Evolutionary conservation across 2,797 vertebrate genomes (phyloP).

Genomic region (Parotocinclus haroldoi): DNA sequence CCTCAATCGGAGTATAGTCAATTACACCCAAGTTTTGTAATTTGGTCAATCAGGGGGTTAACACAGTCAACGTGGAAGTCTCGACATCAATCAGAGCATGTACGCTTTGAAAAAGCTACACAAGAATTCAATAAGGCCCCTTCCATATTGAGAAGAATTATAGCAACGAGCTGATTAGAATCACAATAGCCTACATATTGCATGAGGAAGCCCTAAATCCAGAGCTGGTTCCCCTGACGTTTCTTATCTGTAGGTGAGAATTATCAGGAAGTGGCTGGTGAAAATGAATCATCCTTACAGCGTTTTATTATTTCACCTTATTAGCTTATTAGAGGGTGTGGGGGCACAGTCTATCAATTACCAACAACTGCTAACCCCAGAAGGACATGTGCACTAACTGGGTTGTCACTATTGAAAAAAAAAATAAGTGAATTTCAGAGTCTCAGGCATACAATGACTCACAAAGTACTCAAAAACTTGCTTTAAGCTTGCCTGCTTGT

Average conservation of each 20-base stretch:
- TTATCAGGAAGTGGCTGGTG: slow-evolving; percentile 13
- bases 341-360: slow-evolving; percentile 34
- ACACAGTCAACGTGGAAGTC: background rate
- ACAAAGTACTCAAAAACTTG: no score
- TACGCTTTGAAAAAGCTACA: slow-evolving; percentile 14
- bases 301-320: slow-evolving; percentile 22
- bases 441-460: no score
- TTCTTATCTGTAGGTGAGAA: slow-evolving; percentile 11
- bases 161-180: background rate
- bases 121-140: slow-evolving; percentile 35
- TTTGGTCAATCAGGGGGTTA: slow-evolving; percentile 13
- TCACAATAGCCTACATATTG: slow-evolving; percentile 24
- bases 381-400: no score
- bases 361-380: background rate
- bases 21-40: slow-evolving; percentile 17
- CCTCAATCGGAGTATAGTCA: background rate
- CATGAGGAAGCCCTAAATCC: slow-evolving; percentile 20
- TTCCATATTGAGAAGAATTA: no score
- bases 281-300: slow-evolving; percentile 36
- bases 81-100: slow-evolving; percentile 18
- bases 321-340: slow-evolving; percentile 28
- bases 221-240: background rate
- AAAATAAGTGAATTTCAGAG: no score
- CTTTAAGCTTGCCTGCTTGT: no score
- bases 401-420: no score